Base-by-base conservation (phyloP, 2,113 vertebrate genomes). In the Sisor rabdophorus region DNA sequence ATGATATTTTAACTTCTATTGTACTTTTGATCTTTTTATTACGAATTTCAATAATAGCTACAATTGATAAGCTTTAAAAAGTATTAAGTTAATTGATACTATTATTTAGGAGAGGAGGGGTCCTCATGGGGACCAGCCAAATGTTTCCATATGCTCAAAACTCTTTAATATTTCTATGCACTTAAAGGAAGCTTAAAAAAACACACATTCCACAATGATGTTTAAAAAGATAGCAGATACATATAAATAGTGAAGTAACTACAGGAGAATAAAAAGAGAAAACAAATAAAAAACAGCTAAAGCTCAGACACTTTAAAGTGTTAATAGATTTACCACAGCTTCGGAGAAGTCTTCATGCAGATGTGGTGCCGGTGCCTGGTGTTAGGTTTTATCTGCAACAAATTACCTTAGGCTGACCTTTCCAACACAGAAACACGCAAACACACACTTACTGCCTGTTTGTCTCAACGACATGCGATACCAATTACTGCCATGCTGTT, bases 341-440 rank as follows among this genome's bases (percentile, higher is more conserved):
- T 85, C 85, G 81, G 80, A 81, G 52, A 78, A 71, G 81, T 82
- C 80, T 81, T 79, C 81, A 82, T 78, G 78, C 75, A 74, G 71
- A 79, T 77, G 50, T 65, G 58, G 53, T 59, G 53, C 72, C 47
- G 24, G 82, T 82, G 76, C 80, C 64, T 73, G 69, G 82, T 76
- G 73, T 84, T 60, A 17, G 70, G 54, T 83, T 86, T 86, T 85
- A 81, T 86, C 85, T 85, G 81, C 72, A 76, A 80, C 69, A 86
- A 87, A 88, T 89, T 85, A 86, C 83, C 79, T 68, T 52, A 30
- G 28, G 54, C 32, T 81, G 83, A 89, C 82, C 83, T 54, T 76
- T 64, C 55, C 71, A 44, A 68, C 73, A 73, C 61, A 75, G 28
- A 63, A 40, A 74, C 81, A 75, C 54, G 65, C 56, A 58, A 56